Evolutionary conservation across 2,888 invertebrate genomes (phyloP).

Genomic region (Coecobrya sp.): DNA sequence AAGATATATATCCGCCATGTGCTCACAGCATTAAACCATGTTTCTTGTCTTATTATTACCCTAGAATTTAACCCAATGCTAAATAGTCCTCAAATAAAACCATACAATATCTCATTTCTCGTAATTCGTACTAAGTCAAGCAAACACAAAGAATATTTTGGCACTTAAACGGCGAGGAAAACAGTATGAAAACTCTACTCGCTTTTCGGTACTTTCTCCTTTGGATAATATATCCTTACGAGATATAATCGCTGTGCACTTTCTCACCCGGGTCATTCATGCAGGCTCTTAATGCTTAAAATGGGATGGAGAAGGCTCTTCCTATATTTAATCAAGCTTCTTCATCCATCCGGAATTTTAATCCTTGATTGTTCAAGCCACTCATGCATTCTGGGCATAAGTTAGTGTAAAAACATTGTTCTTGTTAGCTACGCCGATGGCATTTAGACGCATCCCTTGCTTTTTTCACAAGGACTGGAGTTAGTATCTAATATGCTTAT

Average conservation of each 20-base stretch:
- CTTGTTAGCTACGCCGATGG: constrained; percentile 21
- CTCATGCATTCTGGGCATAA: constrained; percentile 69
- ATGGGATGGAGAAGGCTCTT: constrained; percentile 22
- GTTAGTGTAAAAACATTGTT: constrained; percentile 62
- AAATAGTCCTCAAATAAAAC: background rate
- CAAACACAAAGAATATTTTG: constrained; percentile 42
- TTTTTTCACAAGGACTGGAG: background rate
- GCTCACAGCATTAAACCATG: background rate
- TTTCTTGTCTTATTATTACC: background rate
- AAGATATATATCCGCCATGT: background rate
- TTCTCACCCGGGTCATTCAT: constrained; percentile 61
- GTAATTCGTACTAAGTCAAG: background rate
- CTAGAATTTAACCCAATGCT: background rate
- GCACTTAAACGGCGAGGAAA: constrained; percentile 23
- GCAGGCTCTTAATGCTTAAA: constrained; percentile 23
- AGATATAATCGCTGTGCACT: constrained; percentile 21
- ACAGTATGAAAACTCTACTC: background rate
- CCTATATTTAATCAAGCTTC: constrained; percentile 68
- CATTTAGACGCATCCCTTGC: background rate
- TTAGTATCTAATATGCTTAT: background rate
- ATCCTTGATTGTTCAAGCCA: constrained; percentile 55
- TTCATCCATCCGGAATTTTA: constrained; percentile 77
- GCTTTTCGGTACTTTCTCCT: background rate
- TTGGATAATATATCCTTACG: background rate
- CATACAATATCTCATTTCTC: too few relatives aligned